These are phyloP conservation scores for Nerophis ophidion DNA, from an alignment of 2,113 vertebrate species.

Conservation along the genomic window DNA sequence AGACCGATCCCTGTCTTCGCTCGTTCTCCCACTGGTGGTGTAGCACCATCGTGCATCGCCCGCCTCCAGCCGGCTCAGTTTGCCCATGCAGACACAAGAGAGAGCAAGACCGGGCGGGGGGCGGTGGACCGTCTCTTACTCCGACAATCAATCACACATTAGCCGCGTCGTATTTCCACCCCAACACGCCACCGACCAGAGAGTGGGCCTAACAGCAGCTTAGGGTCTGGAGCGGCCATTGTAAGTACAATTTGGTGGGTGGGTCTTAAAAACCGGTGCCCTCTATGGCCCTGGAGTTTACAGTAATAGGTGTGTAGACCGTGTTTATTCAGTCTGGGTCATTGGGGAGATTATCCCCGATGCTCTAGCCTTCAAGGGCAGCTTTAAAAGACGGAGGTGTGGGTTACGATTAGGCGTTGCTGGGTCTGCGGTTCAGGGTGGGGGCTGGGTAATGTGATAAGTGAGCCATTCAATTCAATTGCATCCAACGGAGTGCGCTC, in stretches of 20 bases:
- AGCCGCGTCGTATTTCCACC: slow-evolving; percentile 55
- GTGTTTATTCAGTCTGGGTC: slow-evolving; percentile 21
- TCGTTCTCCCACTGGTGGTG: slow-evolving; percentile 11
- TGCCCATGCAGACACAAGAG: slow-evolving; percentile 45
- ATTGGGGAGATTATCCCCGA: slow-evolving; percentile 44
- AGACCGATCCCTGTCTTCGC: slow-evolving; percentile 12
- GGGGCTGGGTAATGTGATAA: slow-evolving; percentile 46
- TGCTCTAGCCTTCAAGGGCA: slow-evolving; percentile 54
- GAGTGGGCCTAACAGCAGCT: slow-evolving; percentile 11
- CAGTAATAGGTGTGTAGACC: slow-evolving; percentile 13
- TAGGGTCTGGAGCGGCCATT: too few relatives aligned
- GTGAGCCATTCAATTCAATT: slow-evolving; percentile 50
- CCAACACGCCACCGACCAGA: slow-evolving; percentile 43
- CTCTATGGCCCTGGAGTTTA: too few relatives aligned
- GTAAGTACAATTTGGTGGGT: too few relatives aligned
- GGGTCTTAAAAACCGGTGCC: too few relatives aligned
- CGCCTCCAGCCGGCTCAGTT: slow-evolving; percentile 49
- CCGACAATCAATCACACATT: slow-evolving; percentile 65
- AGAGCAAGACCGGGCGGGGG: slow-evolving; percentile 46
- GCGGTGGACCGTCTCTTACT: slow-evolving; percentile 56
- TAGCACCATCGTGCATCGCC: slow-evolving; percentile 19
- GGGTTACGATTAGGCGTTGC: slow-evolving; percentile 11
- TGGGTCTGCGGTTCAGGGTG: background rate
- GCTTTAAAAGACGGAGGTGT: background rate
- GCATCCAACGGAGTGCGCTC: slow-evolving; percentile 26